Base-by-base conservation (phyloP, 2,797 vertebrate species). In the Myotis vivesi region DNA sequence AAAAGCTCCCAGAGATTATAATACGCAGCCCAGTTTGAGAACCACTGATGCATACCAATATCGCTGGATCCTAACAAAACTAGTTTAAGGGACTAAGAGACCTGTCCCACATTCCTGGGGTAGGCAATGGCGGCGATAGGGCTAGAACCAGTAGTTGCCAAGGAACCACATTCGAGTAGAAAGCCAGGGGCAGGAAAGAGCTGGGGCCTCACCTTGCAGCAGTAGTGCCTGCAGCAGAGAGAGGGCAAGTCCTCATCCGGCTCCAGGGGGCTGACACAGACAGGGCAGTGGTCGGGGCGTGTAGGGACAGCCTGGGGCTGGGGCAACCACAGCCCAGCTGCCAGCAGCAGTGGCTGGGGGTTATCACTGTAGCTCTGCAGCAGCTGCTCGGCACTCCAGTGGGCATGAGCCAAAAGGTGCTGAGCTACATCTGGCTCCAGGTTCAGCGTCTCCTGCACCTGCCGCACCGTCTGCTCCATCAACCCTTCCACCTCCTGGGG, bases 181-280 rank as follows among this genome's bases (percentile, higher is more conserved):
- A 13, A 86, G 75, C 11, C 46, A 8, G 17, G n/a, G 53, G 20
- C 12, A 8, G 28, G 36, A 44, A 13, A 8, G 33, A 4, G 22
- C 41, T 5, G 28, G 46, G 6, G 33, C 38, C 98, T 98, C 89
- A 99, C 99, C 99, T 98, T 98, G 97, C 99, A 99, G 98, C 99
- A 99, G 98, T 98, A 99, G 98, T 99, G 99, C 98, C 98, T 98
- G 97, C 99, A 99, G 98, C 99, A 99, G 94, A 99, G 99, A 0
- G 98, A 98, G 17, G 98, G 98, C 3, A 98, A 95, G 2, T 98
- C 97, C 6, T 99, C 99, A 0, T 83, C 81, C 1, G 97, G 94
- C 28, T 96, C 97, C 46, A 98, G 94, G 0, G 98, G 98, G 87
- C 97, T 98, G 94, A 99, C 97, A 72, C 99, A 99, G 11, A 99